These are phyloP conservation scores for Phocoena phocoena DNA, from an alignment of 2,113 vertebrate species.

Conservation along the genomic window DNA sequence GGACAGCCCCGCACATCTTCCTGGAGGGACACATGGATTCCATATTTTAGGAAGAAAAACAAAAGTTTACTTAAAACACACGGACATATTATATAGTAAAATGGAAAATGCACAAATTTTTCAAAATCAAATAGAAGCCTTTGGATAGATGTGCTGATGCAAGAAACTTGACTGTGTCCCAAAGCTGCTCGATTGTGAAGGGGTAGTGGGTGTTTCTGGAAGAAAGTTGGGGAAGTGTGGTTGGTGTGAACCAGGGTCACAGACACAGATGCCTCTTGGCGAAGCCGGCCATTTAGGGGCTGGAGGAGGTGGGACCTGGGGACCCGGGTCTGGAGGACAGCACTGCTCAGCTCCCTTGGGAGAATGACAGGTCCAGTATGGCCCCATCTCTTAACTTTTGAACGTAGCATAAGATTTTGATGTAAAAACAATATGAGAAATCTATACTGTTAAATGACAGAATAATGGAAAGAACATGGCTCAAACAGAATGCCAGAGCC, in stretches of 20 bases:
- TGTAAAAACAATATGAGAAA: neutral
- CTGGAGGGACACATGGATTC: too few relatives aligned
- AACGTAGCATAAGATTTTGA: neutral
- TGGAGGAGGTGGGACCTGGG: fast-evolving
- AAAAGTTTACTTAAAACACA: neutral
- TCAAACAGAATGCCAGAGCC: neutral
- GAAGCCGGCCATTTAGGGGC: fast-evolving
- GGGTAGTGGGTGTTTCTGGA: fast-evolving
- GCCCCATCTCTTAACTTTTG: neutral
- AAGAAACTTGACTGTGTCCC: neutral
- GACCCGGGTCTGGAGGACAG: fast-evolving
- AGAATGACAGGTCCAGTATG: neutral
- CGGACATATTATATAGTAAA: neutral
- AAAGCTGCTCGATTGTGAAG: neutral
- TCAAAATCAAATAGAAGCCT: neutral
- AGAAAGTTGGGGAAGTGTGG: fast-evolving
- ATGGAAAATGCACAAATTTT: neutral
- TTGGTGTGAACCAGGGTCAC: neutral
- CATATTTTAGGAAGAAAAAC: neutral
- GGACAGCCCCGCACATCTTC: neutral
- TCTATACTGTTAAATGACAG: neutral
- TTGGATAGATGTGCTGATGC: neutral
- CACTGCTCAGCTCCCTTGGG: neutral
- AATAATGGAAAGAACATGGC: neutral
- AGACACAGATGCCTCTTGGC: too few relatives aligned